Evolutionary conservation across 2,113 vertebrate species (phyloP), one percentile per base, ranked within the genome.

Genomic region (Spilogale gracilis): DNA sequence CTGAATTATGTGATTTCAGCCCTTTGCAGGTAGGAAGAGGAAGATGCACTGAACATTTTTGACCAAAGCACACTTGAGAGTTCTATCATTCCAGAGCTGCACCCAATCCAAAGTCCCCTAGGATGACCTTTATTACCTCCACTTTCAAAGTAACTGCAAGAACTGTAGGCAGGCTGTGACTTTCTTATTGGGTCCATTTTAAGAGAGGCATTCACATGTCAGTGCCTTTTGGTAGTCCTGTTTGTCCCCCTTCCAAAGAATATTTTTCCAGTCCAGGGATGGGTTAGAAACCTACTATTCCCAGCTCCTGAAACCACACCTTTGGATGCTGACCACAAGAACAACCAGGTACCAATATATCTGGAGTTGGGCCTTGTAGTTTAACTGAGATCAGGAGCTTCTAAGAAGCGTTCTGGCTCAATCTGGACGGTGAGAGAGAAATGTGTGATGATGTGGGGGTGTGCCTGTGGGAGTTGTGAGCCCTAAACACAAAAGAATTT

Each of bases 81-180:
- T 54, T 92, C 6, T 86, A n/a, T 89, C 16, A 16, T 14, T 69
- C n/a, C 85, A 12, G 1, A 18, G 25, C 83, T 50, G 45, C 60
- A 25, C 32, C 91, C 32, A 32, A 65, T 78, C 11, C 93, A 89
- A 94, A 96, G 91, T 92, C 17, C 43, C 48, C 67, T 23, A 61
- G 9, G 3, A 25, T 69, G 20, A 17, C 1, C 14, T 76, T 69
- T 27, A 23, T 52, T 89, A 69, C 23, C 74, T 92, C 20, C 79
- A 65, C 38, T 96, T 95, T 92, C 54, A 56, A 61, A 61, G n/a
- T 54, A 45, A 8, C 74, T 61, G 52, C 43, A 58, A 58, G n/a
- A 69, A 14, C 54, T 63, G 56, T 18, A 76, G n/a, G 23, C 27
- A n/a, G 18, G 13, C 52, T 63, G 7, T 7, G 8, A 67, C 9